Evolutionary conservation across 2,113 vertebrate species (phyloP), one percentile per base, ranked within the genome.

Genomic region (Piliocolobus tephrosceles): DNA sequence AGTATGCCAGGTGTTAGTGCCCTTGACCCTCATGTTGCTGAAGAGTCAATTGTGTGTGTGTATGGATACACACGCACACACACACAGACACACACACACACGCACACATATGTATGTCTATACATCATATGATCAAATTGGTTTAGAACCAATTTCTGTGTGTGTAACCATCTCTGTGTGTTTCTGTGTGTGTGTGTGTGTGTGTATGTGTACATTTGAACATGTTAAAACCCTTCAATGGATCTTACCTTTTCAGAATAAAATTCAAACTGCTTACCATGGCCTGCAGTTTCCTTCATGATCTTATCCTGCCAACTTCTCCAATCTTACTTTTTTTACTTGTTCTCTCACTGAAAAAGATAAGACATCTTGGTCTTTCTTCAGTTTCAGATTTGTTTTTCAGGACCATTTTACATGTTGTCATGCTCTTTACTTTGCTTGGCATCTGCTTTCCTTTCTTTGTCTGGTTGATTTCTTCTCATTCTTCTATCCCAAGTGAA

Each of bases 251-350:
- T 52, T 23, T 84, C 79, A 72, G 57, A 66, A 78, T 88, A 93
- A 57, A 66, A 93, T 79, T 11, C 55, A 47, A 79, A 78, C 22
- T 70, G 10, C 45, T 84, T 88, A 35, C 10, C 17, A 40, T n/a
- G 17, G 6, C 12, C 9, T 57, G 8, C 47, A 38, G 70, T 1
- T 3, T n/a, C 25, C 16, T 66, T 4, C 2, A 17, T 5, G 25
- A 81, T 22, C 22, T 90, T 2, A 9, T 10, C 10, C n/a, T 43
- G 23, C 27, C 16, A 43, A 30, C 3, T 1, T 52, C 47, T 52
- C 20, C 1, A 3, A 6, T 58, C 20, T 22, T 43, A 70, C 6
- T 38, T 38, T 3, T 2, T 3, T 40, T 2, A 8, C 84, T 6
- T 5, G 79, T 64, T 12, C 14, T 84, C 38, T 88, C 57, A 76